A percentile compares a stretch with the other conserved stretches of the same genome.
Conservation (phyloP, 2,888 invertebrate species). For the Maniola hyperantus region DNA sequence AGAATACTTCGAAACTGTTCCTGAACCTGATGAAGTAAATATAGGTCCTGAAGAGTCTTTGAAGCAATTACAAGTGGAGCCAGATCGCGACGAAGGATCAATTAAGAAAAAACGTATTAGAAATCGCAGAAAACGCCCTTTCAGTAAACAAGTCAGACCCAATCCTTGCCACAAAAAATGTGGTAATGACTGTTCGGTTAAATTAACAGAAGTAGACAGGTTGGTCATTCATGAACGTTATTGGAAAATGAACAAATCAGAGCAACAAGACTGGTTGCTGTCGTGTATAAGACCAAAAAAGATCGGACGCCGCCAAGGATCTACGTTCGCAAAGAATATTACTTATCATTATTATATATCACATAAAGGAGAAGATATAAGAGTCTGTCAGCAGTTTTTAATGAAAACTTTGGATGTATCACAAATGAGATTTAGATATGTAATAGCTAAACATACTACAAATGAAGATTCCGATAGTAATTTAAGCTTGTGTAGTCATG, state of each 20-base stretch:
- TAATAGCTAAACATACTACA: conserved; percentile 2
- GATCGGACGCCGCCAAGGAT: conserved; percentile 14
- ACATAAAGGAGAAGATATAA: conserved; percentile 12
- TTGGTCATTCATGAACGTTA: conserved; percentile 13
- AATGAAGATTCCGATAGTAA: not conserved
- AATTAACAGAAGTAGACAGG: conserved; percentile 18
- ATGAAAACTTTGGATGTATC: conserved; percentile 26
- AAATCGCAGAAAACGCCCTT: conserved; percentile 5
- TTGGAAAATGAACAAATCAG: conserved; percentile 20
- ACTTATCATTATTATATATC: conserved; percentile 17
- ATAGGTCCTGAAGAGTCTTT: conserved; percentile 1
- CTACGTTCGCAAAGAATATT: conserved; percentile 6
- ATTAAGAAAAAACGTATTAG: conserved; percentile 10
- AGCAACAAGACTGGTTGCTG: conserved; percentile 16
- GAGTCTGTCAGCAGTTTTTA: conserved; percentile 25
- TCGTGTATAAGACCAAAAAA: conserved; percentile 18
- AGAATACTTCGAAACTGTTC: conserved; percentile 11
- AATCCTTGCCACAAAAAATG: conserved; percentile 22
- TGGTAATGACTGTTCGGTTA: conserved; percentile 9
- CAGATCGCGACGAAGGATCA: not conserved
- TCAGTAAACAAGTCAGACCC: conserved; percentile 16
- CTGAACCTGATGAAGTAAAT: not conserved
- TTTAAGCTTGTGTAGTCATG: not conserved
- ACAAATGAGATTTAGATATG: conserved; percentile 24
- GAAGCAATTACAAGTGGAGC: conserved; percentile 13